Percentiles rank a stretch among this genome's conserved stretches.
Evolutionary conservation across 1,140 invertebrate species (phyloP).

Genomic region (Orussus abietinus): DNA sequence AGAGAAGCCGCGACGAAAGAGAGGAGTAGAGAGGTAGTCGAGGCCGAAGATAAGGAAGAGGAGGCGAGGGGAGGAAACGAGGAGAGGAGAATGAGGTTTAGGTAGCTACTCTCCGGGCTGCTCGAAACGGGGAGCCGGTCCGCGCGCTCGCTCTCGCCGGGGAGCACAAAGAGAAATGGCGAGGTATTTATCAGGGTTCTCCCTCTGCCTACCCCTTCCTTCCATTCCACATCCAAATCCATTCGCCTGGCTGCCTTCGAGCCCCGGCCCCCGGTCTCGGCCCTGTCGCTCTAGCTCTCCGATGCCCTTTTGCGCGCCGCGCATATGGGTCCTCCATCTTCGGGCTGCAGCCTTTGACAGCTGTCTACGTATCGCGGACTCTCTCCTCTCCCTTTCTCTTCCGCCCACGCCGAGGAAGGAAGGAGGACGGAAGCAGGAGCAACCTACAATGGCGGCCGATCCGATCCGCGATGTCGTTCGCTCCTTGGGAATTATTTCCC

Average conservation of each 20-base stretch:
- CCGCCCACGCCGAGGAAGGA: no score
- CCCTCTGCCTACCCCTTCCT: slow-evolving; percentile 27
- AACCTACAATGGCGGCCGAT: no score
- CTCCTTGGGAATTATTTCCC: no score
- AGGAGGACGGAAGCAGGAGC: no score
- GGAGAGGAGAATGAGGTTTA: slow-evolving; percentile 36
- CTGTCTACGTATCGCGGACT: slow-evolving; percentile 34
- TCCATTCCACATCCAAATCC: slow-evolving; percentile 22
- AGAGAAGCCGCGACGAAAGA: slow-evolving; percentile 39
- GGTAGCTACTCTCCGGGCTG: slow-evolving; percentile 19
- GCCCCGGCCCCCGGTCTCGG: slow-evolving; percentile 20
- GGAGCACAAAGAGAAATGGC: slow-evolving; percentile 49
- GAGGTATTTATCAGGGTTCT: slow-evolving; percentile 51
- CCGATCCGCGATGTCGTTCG: no score
- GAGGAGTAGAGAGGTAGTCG: slow-evolving; percentile 26
- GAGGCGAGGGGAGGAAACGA: slow-evolving; percentile 29
- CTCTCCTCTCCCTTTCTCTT: slow-evolving; percentile 27
- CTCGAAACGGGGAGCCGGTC: not conserved
- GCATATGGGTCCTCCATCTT: slow-evolving; percentile 36
- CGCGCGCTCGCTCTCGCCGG: slow-evolving; percentile 34
- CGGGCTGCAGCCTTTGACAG: slow-evolving; percentile 33
- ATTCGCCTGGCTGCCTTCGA: slow-evolving; percentile 15
- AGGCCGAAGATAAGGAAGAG: slow-evolving; percentile 33
- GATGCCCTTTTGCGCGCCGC: slow-evolving; percentile 34
- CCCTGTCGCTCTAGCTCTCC: slow-evolving; percentile 23